Evolutionary conservation across 2,797 vertebrate species (phyloP), one percentile per base, ranked within the genome.

Genomic region (Artibeus lituratus): DNA sequence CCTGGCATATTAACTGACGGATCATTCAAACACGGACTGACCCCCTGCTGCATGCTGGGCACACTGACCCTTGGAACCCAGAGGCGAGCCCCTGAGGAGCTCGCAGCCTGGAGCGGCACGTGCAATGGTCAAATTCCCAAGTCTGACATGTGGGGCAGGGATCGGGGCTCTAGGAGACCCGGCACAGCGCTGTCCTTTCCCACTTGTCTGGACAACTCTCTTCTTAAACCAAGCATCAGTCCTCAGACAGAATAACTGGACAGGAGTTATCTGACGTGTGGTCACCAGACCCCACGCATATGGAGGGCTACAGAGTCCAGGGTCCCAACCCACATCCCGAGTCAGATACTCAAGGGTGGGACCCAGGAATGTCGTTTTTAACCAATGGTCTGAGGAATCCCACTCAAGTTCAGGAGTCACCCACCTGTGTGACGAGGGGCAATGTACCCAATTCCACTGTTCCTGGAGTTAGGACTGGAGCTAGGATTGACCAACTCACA

Each of bases 241-340:
- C 3, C 49, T 51, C n/a, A 39, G 42, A 47, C 10, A 3, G 74
- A 87, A 26, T 4, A 53, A 73, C 47, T 12, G 47, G 32, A 15
- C 19, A 1, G 7, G 35, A 15, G 76, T 74, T 57, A 67, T n/a
- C 47, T 14, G 21, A 39, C 21, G 29, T 29, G 42, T 72, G 42
- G 21, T 62, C 81, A 49, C 26, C 84, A 32, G 62, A 51, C 21
- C 2, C 18, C 26, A 26, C 0, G 7, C 0, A 3, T 10, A 18
- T 9, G 19, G 15, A 42, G 44, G 53, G 53, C 73, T 35, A 1
- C 37, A 21, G 42, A 51, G 72, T 16, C 22, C 4, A 12, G 37
- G 73, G 82, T 16, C 62, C 62, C 9, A 10, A 10, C 2, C 26
- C 49, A 72, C 39, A 42, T 12, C 59, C 42, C 2, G 7, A 29